Evolutionary conservation across 2,888 invertebrate genomes (phyloP), one percentile per base, ranked within the genome.

Genomic region (Coenonympha glycerion): DNA sequence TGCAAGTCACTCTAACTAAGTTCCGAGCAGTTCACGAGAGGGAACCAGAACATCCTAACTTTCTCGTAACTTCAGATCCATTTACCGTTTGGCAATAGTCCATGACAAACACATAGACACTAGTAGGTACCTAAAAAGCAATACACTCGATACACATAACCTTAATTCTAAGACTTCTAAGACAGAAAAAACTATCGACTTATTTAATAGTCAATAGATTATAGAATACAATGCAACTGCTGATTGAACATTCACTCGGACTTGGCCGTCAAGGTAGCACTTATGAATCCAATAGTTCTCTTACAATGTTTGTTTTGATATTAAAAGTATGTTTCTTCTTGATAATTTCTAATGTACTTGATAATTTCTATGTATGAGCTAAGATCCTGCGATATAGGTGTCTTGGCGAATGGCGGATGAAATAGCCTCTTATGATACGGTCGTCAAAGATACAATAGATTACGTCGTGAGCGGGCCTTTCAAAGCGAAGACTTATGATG

Each of bases 401-500:
- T 53, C 5, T 62, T 81, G 36, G 69, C n/a, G n/a, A n/a, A n/a
- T n/a, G n/a, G n/a, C 68, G 1, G 63, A 82, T 1, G 92, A 93
- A 80, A 92, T 93, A 56, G 80, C 83, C 21, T 82, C 89, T 13
- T 91, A 91, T 65, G 73, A 86, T 31, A 66, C 75, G 1, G 69
- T 83, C 6, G 89, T 90, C 0, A 66, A 80, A 47, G 69, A 70
- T 60, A 91, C 92, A 61, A 72, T 90, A 41, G 73, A 88, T 41
- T 83, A 82, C 42, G 75, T 86, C 3, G 61, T 82, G 1, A 63
- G 72, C 39, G 91, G 90, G 1, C 73, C 79, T 1, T 90, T 88
- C 60, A 89, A 89, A 73, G 88, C 89, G 47, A 82, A 78, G 63
- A 90, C 90, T 0, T 91, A 89, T 71, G 64, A 86, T 16, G 88